Percentiles rank a stretch among this genome's conserved stretches.
These are phyloP conservation scores for Cerastis rubricosa DNA, from an alignment of 2,888 invertebrate genomes.

Conservation along the genomic window DNA sequence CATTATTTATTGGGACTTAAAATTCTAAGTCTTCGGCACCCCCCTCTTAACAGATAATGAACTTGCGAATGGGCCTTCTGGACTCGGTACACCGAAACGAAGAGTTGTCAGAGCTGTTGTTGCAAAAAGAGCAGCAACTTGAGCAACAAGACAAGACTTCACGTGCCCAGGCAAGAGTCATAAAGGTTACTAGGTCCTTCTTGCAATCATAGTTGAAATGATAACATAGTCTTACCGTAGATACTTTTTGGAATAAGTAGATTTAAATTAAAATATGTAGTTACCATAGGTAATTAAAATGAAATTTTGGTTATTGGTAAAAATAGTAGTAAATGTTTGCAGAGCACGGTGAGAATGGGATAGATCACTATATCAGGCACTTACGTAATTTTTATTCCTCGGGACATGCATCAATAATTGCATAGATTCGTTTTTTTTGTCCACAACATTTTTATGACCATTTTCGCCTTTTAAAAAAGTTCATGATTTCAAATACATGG, in stretches of 20 bases:
- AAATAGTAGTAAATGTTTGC: neutral
- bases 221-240: slow-evolving; percentile 6
- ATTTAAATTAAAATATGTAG: slow-evolving; percentile 5
- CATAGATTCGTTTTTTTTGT: neutral
- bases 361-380: neutral
- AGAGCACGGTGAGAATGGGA: neutral
- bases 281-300: neutral
- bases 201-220: slow-evolving; percentile 55
- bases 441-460: neutral
- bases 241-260: neutral
- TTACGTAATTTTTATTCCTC: neutral
- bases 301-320: too few species aligned
- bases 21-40: neutral
- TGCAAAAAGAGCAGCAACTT: slow-evolving; percentile 90
- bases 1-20: neutral
- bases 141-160: slow-evolving; percentile 91
- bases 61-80: slow-evolving; percentile 84
- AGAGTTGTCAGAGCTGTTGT: slow-evolving; percentile 85
- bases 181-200: slow-evolving; percentile 86
- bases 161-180: slow-evolving; percentile 91
- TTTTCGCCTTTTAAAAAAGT: neutral
- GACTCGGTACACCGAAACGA: slow-evolving; percentile 87
- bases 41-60: slow-evolving; percentile 80
- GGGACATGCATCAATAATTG: neutral
- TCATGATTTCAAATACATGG: neutral